Evolutionary conservation across 2,888 invertebrate species (phyloP).

Genomic region (Drosophila vallismaia): DNA sequence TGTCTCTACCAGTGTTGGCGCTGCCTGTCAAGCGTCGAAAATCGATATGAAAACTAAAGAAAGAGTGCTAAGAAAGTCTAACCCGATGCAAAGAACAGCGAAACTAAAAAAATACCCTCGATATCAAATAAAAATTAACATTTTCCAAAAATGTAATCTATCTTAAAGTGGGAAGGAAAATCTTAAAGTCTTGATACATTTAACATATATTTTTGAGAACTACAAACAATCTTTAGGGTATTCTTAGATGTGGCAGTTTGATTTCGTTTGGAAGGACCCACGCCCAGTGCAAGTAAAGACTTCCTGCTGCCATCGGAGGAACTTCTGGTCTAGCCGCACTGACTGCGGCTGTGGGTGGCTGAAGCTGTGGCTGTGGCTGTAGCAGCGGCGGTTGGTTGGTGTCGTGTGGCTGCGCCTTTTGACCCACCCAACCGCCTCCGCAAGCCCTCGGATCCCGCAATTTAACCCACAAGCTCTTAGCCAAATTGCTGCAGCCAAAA

Average conservation of each 20-base stretch:
- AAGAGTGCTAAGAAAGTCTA: constrained; percentile 21
- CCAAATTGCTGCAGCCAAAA: constrained; percentile 69
- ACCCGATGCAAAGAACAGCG: background rate
- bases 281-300: constrained; percentile 24
- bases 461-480: constrained; percentile 67
- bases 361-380: constrained; percentile 45
- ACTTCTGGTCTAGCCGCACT: constrained; percentile 54
- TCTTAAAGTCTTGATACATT: too few species aligned
- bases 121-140: too few species aligned
- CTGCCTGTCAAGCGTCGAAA: constrained; percentile 66
- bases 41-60: constrained; percentile 61
- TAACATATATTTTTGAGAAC: too few species aligned
- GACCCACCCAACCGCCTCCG: constrained; percentile 68
- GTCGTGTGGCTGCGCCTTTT: constrained; percentile 65
- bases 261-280: constrained; percentile 37
- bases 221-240: constrained; percentile 12
- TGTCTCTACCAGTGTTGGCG: constrained; percentile 17
- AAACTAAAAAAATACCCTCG: constrained; percentile 16
- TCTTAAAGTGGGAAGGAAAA: too few species aligned
- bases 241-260: constrained; percentile 29
- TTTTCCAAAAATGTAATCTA: too few species aligned
- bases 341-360: constrained; percentile 26
- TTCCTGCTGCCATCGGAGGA: constrained; percentile 43
- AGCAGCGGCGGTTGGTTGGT: constrained; percentile 45
- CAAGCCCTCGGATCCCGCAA: constrained; percentile 15